Percentiles rank a stretch among this genome's conserved stretches.
Conservation (phyloP, 2,797 vertebrate genomes). For the Hybognathus amarus region DNA sequence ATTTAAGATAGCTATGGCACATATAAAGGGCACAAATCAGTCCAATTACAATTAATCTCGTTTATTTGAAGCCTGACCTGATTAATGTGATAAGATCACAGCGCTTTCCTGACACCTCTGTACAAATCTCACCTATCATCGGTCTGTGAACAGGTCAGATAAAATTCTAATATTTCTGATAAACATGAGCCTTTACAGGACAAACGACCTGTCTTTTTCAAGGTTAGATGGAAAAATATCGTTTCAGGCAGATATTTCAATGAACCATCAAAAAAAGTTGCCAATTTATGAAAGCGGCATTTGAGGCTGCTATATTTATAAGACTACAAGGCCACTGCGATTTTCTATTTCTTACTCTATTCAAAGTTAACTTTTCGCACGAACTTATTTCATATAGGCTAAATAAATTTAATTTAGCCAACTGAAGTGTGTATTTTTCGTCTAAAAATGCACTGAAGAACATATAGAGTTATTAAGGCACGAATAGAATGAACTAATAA, state of each 20-base stretch:
- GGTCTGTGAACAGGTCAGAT: conserved; percentile 12
- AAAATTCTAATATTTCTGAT: neutral
- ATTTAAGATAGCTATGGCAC: neutral
- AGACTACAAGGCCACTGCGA: too few relatives aligned
- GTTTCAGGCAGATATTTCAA: neutral
- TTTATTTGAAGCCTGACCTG: conserved; percentile 6
- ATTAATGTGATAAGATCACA: conserved; percentile 6
- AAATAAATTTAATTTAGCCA: neutral
- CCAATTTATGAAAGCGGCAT: neutral
- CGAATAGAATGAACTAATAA: neutral
- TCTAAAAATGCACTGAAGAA: neutral
- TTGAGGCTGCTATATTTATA: neutral
- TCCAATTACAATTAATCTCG: neutral
- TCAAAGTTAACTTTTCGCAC: neutral
- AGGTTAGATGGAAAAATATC: neutral
- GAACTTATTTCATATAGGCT: neutral
- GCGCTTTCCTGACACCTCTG: conserved; percentile 11
- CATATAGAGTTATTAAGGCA: neutral
- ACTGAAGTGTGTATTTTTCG: neutral
- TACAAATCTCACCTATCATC: neutral
- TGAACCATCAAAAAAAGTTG: neutral
- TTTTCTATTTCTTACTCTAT: neutral
- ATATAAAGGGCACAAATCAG: neutral
- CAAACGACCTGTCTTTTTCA: neutral
- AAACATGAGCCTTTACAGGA: neutral